Percentiles rank a stretch among this genome's conserved stretches.
Evolutionary conservation across 2,797 vertebrate genomes (phyloP).

Genomic region (Stomatorhinus walkeri): DNA sequence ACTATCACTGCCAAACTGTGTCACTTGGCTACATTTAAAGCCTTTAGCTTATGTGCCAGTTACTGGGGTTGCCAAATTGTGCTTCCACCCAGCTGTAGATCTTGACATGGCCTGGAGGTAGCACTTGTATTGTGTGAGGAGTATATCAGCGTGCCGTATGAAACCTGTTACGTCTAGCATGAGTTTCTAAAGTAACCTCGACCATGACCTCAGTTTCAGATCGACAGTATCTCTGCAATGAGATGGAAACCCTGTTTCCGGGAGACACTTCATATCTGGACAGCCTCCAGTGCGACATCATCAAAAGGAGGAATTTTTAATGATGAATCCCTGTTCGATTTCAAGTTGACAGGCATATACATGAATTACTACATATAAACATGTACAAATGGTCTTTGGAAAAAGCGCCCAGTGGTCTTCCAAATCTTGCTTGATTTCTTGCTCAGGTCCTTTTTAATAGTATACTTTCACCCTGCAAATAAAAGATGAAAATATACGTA

Average conservation of each 20-base stretch:
- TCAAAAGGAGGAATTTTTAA: background rate
- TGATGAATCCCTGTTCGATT: background rate
- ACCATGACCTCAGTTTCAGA: background rate
- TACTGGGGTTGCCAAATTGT: conserved; percentile 2
- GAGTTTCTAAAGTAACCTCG: background rate
- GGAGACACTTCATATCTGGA: background rate
- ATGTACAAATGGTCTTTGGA: background rate
- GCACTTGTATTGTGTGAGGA: background rate
- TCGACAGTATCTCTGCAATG: background rate
- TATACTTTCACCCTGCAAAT: background rate
- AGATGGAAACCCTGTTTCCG: background rate
- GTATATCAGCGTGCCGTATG: too few relatives aligned
- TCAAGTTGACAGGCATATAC: background rate
- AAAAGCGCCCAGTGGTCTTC: background rate
- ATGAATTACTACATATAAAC: background rate
- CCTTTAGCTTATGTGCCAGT: background rate
- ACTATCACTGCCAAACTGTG: background rate
- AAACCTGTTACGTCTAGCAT: background rate
- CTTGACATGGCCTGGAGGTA: background rate
- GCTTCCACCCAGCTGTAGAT: background rate
- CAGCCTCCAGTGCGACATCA: background rate
- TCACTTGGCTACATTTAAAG: conserved; percentile 7
- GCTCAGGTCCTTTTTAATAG: background rate
- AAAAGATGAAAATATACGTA: background rate
- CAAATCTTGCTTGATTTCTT: background rate